phyloP scores from a whole-genome alignment of 2,113 vertebrate species.

The Anguilla rostrata region DNA sequence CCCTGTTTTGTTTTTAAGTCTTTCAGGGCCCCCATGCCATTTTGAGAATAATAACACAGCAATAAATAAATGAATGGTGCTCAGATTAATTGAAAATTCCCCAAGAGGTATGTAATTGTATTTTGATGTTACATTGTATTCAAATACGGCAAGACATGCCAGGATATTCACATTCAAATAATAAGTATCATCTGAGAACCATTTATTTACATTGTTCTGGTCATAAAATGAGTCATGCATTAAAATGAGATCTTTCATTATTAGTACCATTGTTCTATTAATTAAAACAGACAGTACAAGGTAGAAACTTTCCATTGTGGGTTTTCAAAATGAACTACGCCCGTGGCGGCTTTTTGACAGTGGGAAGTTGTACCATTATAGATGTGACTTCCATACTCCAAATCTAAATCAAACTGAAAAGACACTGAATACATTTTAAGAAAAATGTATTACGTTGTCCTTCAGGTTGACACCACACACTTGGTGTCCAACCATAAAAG shows the following conservation, averaged over 20 bases:
- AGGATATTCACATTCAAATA: neutral
- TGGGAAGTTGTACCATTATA: no score
- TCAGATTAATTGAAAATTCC: conserved; percentile 27
- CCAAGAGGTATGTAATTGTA: conserved; percentile 25
- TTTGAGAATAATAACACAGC: neutral
- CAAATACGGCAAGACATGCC: conserved; percentile 12
- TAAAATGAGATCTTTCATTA: neutral
- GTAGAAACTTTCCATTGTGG: no score
- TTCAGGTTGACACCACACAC: no score
- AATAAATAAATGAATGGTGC: neutral
- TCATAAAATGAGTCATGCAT: neutral
- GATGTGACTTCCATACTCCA: no score
- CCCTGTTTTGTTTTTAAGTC: conserved; percentile 21
- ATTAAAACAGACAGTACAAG: neutral
- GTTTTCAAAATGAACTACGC: no score
- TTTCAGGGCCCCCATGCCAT: conserved; percentile 7
- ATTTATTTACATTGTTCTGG: neutral
- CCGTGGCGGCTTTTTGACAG: no score
- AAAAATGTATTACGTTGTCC: no score
- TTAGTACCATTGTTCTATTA: neutral
- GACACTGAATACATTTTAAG: no score
- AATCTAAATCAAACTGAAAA: no score
- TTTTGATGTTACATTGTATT: conserved; percentile 18
- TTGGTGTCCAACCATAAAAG: no score
- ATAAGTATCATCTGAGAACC: conserved; percentile 14